Percentiles rank a stretch among this genome's conserved stretches.
These are phyloP conservation scores for Spisula subtruncata DNA, from an alignment of 2,888 invertebrate genomes.

Conservation along the genomic window DNA sequence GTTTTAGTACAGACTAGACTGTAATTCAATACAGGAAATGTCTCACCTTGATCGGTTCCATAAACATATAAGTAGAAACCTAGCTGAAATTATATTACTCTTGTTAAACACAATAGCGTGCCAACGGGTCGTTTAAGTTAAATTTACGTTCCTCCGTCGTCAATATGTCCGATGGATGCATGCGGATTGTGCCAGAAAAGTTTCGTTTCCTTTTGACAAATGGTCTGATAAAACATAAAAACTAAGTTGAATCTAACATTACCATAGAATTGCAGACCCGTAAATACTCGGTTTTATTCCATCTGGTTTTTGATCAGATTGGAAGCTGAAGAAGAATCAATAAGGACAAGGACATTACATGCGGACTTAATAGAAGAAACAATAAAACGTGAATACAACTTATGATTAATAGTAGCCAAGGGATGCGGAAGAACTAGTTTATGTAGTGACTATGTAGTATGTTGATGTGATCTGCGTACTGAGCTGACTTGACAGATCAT, in stretches of 20 bases:
- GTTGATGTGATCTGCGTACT: too few relatives aligned
- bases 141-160: background rate
- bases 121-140: background rate
- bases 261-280: background rate
- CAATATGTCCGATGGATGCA: background rate
- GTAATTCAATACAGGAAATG: too few relatives aligned
- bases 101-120: slow-evolving; percentile 1
- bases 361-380: background rate
- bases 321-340: background rate
- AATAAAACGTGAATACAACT: background rate
- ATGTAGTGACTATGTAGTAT: too few relatives aligned
- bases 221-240: background rate
- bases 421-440: background rate
- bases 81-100: background rate
- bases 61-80: too few relatives aligned
- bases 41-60: too few relatives aligned
- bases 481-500: too few relatives aligned
- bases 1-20: too few relatives aligned
- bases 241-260: background rate
- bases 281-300: background rate
- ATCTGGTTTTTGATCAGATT: slow-evolving; percentile 2
- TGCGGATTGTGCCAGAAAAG: slow-evolving; percentile 5
- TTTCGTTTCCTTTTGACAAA: slow-evolving; percentile 8
- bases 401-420: background rate
- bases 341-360: background rate